Percentiles rank a stretch among this genome's conserved stretches.
Conservation (phyloP, 2,113 vertebrate genomes). For the Pica pica region DNA sequence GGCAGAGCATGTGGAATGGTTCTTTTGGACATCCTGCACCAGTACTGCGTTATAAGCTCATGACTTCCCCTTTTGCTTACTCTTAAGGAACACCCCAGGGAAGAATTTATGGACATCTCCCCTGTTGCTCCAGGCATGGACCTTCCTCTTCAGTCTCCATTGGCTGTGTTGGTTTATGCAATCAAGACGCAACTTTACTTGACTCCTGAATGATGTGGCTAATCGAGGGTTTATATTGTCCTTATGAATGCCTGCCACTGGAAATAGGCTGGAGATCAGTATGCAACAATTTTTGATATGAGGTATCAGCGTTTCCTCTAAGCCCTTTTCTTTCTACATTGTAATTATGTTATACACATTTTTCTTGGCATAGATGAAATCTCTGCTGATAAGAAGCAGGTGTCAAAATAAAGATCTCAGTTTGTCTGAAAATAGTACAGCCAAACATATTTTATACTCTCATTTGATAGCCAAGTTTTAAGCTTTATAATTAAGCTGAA, state of each 20-base stretch:
- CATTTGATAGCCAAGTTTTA: neutral
- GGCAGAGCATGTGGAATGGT: neutral
- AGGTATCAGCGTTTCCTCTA: neutral
- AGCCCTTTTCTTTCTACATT: neutral
- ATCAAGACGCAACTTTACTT: neutral
- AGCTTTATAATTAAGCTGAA: neutral
- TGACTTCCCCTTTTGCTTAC: neutral
- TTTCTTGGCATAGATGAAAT: neutral
- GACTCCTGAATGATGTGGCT: neutral
- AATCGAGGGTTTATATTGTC: fast-evolving
- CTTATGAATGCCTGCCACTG: neutral
- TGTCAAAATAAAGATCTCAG: neutral
- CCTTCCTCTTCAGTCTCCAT: neutral
- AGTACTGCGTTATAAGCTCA: neutral
- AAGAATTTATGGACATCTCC: neutral
- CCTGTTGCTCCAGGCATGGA: neutral
- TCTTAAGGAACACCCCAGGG: neutral
- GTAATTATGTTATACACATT: neutral
- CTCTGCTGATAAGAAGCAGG: neutral
- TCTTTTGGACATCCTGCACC: neutral
- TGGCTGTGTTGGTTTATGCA: neutral
- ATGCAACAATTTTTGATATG: neutral
- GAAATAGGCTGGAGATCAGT: neutral
- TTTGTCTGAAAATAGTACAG: neutral
- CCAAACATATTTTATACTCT: neutral